Conservation (phyloP, 1,140 invertebrate genomes). For the Saccostrea cuccullata region DNA sequence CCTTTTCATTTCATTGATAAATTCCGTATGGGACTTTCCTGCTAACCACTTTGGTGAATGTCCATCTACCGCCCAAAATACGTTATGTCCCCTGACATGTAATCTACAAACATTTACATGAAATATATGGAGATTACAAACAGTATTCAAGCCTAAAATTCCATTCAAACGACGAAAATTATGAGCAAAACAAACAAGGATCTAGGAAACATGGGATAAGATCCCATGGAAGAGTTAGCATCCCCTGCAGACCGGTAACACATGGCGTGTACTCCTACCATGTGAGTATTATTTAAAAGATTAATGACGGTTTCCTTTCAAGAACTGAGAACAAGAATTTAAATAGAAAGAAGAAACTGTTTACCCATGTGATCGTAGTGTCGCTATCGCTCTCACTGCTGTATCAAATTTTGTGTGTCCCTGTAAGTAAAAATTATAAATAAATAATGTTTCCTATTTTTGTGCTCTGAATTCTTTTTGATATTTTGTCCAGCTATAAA, state of each 20-base stretch:
- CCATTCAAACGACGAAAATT: too few species aligned
- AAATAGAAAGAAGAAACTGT: background rate
- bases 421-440: background rate
- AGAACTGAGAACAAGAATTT: too few species aligned
- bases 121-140: too few species aligned
- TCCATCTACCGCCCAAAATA: conserved; percentile 57
- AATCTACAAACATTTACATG: conserved; percentile 42
- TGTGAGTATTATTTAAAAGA: too few species aligned
- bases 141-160: too few species aligned
- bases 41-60: conserved; percentile 51
- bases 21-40: conserved; percentile 5
- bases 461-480: too few species aligned
- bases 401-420: conserved; percentile 48
- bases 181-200: too few species aligned
- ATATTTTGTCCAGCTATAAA: conserved; percentile 56
- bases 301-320: too few species aligned
- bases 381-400: conserved; percentile 36
- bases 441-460: background rate
- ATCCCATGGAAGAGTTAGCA: too few species aligned
- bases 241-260: too few species aligned
- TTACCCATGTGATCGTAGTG: conserved; percentile 46
- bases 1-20: conserved; percentile 39
- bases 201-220: too few species aligned
- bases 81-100: conserved; percentile 58
- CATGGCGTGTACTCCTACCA: too few species aligned